Conservation (phyloP, 2,888 invertebrate species). For the Dasysyrphus albostriatus region DNA sequence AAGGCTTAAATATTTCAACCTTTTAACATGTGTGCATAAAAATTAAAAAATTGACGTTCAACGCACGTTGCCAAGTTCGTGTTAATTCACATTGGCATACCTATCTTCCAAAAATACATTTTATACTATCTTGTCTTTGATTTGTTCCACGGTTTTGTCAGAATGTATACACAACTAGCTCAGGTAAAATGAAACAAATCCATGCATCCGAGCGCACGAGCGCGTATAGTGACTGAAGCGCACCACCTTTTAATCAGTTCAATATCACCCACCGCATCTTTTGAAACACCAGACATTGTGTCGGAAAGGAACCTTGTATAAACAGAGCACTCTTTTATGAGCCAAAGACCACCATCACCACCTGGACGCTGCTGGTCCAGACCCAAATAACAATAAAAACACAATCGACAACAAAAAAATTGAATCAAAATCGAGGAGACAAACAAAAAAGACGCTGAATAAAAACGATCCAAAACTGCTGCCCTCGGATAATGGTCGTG, state of each 20-base stretch:
- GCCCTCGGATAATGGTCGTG: constrained; percentile 83
- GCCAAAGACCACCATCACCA: constrained; percentile 50
- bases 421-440: constrained; percentile 33
- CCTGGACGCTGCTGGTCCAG: constrained; percentile 51
- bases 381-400: constrained; percentile 63
- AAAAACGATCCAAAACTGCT: constrained; percentile 75
- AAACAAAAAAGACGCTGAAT: constrained; percentile 49
- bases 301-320: constrained; percentile 59
- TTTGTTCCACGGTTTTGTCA: constrained; percentile 67
- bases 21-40: constrained; percentile 29
- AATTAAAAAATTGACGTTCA: constrained; percentile 38
- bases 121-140: constrained; percentile 73
- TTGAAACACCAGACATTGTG: constrained; percentile 68
- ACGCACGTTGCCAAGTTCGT: constrained; percentile 22
- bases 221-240: background rate
- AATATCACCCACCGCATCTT: constrained; percentile 33
- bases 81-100: constrained; percentile 3
- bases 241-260: constrained; percentile 22
- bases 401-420: constrained; percentile 14
- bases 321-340: constrained; percentile 20
- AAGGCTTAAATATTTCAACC: background rate
- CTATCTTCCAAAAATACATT: constrained; percentile 51
- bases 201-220: constrained; percentile 17
- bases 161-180: constrained; percentile 1
- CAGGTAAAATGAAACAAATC: constrained; percentile 57